Evolutionary conservation across 2,797 vertebrate genomes (phyloP), one percentile per base, ranked within the genome.

Genomic region (Galaxias olidus): DNA sequence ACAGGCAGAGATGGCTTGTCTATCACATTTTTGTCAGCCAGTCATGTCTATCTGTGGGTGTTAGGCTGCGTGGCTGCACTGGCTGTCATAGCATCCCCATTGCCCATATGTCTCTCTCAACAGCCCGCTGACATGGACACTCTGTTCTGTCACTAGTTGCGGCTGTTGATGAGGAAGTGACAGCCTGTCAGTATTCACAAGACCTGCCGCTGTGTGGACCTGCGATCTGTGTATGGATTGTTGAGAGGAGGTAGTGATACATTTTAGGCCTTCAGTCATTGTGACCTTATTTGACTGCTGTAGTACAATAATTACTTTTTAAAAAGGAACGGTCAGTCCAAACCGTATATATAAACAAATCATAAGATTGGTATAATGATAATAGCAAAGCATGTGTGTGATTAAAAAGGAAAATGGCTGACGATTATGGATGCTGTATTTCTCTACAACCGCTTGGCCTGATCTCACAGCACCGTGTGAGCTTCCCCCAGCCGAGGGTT

Each of bases 401-500:
- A 30, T 30, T 30, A 4, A 40, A 48, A 60, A 42, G 46, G 51
- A 15, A 1, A 71, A 73, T 20, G 43, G 49, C n/a, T 10, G 46
- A 10, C 49, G 49, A n/a, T 59, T 17, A 73, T 30, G 30, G 30
- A 30, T 6, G 30, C 30, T 30, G 30, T 30, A 3, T 30, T 30
- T 2, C 30, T 30, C 30, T 30, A 30, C 30, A 30, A 30, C 30
- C 30, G 30, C 2, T 30, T 30, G 6, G 6, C 30, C 2, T 30
- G 2, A n/a, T 30, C 14, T 13, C 30, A 42, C 45, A 12, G 6
- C n/a, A 10, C 59, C n/a, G n/a, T 4, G 49, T 54, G 68, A 69
- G 60, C n/a, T 59, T 49, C 0, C 0, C 3, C 9, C 58, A 20
- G 62, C 48, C 20, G 42, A 57, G 61, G 73, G 64, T 69, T 47